Base-by-base conservation (phyloP, 2,888 invertebrate species). In the Chesias legatella region DNA sequence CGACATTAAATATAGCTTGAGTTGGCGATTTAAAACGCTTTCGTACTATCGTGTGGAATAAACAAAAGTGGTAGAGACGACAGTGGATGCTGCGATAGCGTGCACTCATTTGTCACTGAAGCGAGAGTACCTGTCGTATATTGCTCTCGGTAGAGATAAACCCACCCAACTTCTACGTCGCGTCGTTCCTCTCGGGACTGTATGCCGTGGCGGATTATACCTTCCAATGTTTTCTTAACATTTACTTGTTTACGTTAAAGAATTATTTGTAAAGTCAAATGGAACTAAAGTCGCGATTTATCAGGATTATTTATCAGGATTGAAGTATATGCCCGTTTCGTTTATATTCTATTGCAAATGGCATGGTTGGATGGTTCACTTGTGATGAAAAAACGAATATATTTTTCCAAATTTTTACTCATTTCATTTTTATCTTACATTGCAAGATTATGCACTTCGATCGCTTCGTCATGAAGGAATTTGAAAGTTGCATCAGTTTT, bases 71-170 rank as follows among this genome's bases (percentile, higher is more conserved):
- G 57, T 56, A 58, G 66, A 65, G 62, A 62, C 65, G 64, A 70
- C 70, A 69, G 62, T 60, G 63, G 60, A 53, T 57, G 47, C 43
- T 35, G 51, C 68, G 84, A 83, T 84, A 85, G 82, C 74, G 63
- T 68, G 60, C 67, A 62, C 77, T 85, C 85, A 86, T 86, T 86
- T 86, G 86, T 86, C 86, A 85, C 81, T 66, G 63, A 64, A 68
- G 70, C 77, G 70, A 68, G 73, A 69, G 75, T 63, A 67, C 63
- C 68, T 71, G 73, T 71, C 81, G 75, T 83, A 81, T 78, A 85
- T 85, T 83, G 81, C 73, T 72, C 65, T 67, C 65, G 57, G 56
- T 61, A 56, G 60, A 77, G 81, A 83, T 82, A 81, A 79, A 80
- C 73, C 67, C 73, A 72, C 76, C 70, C 72, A 70, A 62, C 73